Percentiles rank a stretch among this genome's conserved stretches.
Conservation (phyloP, 2,113 vertebrate genomes). For the Peromyscus leucopus region DNA sequence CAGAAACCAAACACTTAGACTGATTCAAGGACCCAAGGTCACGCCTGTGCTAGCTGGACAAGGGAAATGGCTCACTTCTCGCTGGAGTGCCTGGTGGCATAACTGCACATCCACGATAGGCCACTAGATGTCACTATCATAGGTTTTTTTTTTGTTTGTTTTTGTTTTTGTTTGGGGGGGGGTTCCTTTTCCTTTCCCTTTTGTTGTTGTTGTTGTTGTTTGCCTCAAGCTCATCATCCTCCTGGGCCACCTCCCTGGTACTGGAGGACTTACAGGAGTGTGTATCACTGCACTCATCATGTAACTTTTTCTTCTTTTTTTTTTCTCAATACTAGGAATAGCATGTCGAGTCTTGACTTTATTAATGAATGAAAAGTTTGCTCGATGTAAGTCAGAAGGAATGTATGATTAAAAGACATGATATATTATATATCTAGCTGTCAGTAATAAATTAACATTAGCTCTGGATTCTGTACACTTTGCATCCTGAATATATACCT, state of each 20-base stretch:
- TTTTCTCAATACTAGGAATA: not conserved
- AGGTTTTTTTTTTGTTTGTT: not conserved
- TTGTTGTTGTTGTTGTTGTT: too few relatives aligned
- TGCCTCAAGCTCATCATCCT: not conserved
- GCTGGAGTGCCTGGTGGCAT: not conserved
- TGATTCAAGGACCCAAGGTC: not conserved
- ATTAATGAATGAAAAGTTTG: conserved; percentile 80
- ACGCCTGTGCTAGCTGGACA: not conserved
- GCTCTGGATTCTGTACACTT: conserved; percentile 78
- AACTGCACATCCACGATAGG: conserved; percentile 16
- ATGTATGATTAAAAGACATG: conserved; percentile 76
- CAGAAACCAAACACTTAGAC: conserved; percentile 23
- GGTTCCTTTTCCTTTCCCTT: too few relatives aligned
- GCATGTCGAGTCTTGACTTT: conserved; percentile 81
- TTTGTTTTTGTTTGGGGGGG: too few relatives aligned
- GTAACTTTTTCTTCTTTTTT: not conserved
- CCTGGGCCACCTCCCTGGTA: too few relatives aligned
- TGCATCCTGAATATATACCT: conserved; percentile 74
- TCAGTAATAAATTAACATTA: conserved; percentile 83
- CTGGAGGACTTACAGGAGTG: not conserved
- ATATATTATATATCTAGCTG: conserved; percentile 74
- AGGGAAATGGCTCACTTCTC: not conserved
- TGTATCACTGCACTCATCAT: too few relatives aligned
- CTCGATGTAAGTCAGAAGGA: conserved; percentile 78
- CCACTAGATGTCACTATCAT: conserved; percentile 77